Evolutionary conservation across 2,888 invertebrate species (phyloP).

Genomic region (Temnothorax unifasciatus): DNA sequence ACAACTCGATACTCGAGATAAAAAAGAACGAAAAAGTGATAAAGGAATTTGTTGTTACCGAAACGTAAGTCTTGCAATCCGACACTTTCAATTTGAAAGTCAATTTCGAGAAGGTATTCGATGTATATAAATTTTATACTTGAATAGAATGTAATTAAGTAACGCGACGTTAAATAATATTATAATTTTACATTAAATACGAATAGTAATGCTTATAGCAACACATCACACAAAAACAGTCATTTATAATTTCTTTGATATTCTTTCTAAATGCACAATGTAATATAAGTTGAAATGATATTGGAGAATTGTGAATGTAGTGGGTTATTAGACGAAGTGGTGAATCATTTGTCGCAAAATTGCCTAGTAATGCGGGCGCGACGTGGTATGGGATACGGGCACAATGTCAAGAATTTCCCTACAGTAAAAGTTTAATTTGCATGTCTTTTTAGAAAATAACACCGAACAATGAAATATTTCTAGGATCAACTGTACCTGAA

Average conservation of each 20-base stretch:
- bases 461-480: constrained; percentile 80
- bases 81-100: background rate
- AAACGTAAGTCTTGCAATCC: background rate
- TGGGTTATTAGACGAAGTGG: no score
- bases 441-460: constrained; percentile 79
- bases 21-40: constrained; percentile 3
- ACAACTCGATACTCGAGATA: background rate
- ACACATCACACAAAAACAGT: background rate
- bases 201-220: background rate
- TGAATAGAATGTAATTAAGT: background rate
- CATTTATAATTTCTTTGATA: background rate
- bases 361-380: background rate
- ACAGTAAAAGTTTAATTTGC: constrained; percentile 79
- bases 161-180: background rate
- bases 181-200: background rate
- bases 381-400: background rate
- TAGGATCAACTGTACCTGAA: constrained; percentile 82
- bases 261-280: background rate
- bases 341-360: constrained; percentile 1
- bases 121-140: background rate
- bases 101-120: background rate
- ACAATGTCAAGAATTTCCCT: constrained; percentile 39
- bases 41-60: background rate
- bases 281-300: background rate
- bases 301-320: background rate